Base-by-base conservation (phyloP, 2,113 vertebrate species). In the Halcyon malimbica region DNA sequence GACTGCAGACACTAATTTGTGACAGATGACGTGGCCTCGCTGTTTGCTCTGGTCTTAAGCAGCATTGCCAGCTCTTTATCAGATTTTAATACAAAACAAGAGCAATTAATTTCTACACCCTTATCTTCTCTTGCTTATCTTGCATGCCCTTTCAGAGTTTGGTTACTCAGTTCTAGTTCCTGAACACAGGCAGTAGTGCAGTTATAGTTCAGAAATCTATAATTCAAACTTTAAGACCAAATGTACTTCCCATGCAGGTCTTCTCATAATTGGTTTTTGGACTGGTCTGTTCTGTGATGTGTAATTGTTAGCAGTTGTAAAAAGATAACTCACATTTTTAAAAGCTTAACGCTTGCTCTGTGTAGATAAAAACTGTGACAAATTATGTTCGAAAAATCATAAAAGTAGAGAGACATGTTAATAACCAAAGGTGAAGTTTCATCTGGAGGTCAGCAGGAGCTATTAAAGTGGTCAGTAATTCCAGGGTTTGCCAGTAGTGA, bases 281-380 rank as follows among this genome's bases (percentile, higher is more conserved):
- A 94, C 92, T 53, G 82, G 94, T 74, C 97, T 91, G 89, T 90
- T 94, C 96, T 83, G 54, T 3, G 96, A 97, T 98, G 97, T 98
- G 97, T 98, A 98, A 98, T 98, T 98, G 98, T 98, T 98, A 98
- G 97, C 98, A 97, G 96, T 97, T 98, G 97, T 98, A 97, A 98
- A 98, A 98, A 98, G 98, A 98, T 98, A 98, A 98, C 98, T 98
- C 97, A 89, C 89, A 53, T 95, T 98, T 98, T 97, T 97, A 97
- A 98, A 98, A 98, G 97, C 97, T 96, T 93, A 96, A 98, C 88
- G 81, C 98, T 98, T 98, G 98, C 98, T 98, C 97, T 96, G 97
- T 97, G 97, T 97, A 98, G 98, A 98, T 98, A 98, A 98, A 98
- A 98, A 98, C 98, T 98, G 98, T 98, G 97, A 98, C 98, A 98